Evolutionary conservation across 1,140 invertebrate species (phyloP).

Genomic region (Solenopsis fugax): DNA sequence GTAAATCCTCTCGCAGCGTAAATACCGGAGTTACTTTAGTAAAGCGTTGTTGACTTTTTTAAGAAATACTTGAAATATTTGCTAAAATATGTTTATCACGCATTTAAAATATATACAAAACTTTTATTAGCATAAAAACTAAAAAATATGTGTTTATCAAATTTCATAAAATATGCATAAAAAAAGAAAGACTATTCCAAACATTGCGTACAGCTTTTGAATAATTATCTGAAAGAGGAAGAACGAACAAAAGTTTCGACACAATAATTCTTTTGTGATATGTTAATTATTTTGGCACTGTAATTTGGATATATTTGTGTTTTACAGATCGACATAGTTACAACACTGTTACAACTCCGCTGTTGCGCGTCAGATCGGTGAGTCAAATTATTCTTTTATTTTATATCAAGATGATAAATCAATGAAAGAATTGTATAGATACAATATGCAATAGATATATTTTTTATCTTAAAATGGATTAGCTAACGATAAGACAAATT

Average conservation of each 20-base stretch:
- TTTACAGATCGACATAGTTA: not conserved
- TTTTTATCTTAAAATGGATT: not conserved
- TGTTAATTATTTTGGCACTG: not conserved
- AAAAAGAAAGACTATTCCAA: not conserved
- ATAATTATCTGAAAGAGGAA: not conserved
- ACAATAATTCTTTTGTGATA: not conserved
- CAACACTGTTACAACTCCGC: not conserved
- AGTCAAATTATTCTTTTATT: not conserved
- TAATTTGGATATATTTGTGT: not conserved
- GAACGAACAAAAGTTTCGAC: not conserved
- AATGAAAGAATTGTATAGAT: not conserved
- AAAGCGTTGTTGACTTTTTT: not conserved
- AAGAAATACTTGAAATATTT: conserved; percentile 8
- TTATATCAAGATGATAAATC: not conserved
- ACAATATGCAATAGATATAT: not conserved
- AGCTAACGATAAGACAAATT: not conserved
- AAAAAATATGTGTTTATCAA: not conserved
- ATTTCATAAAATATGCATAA: too few species aligned
- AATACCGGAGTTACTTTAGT: too few species aligned
- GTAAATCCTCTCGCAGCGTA: too few species aligned
- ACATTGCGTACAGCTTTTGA: not conserved
- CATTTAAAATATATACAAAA: not conserved
- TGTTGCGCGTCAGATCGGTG: not conserved
- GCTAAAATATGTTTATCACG: not conserved
- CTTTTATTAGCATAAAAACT: not conserved